Base-by-base conservation (phyloP, 2,113 vertebrate species). In the Xenopus borealis region DNA sequence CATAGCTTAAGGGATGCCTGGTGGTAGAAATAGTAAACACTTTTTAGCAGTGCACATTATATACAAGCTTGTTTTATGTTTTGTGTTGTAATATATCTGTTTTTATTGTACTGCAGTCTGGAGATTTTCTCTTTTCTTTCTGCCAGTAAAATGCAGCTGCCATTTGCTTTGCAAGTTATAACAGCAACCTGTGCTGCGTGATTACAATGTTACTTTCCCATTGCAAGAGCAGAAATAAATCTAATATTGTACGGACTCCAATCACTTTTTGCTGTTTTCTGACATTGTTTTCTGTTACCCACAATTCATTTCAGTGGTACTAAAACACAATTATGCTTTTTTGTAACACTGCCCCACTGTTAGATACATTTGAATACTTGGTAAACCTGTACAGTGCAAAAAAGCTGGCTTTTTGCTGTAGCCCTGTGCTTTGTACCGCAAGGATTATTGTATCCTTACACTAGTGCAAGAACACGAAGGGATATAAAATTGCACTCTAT, bases 31-130 rank as follows among this genome's bases (percentile, higher is more conserved):
- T 62, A 69, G 62, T 46, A 33, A 20, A 69, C 44, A 53, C 33
- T 40, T 44, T 67, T 63, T 62, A 62, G n/a, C 47, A n/a, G 69
- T 76, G 45, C 66, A 53, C 58, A 63, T 53, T 69, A 69, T 69
- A 66, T 69, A 69, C 59, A 53, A 61, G 27, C 58, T 72, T 69
- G 66, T 62, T 76, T 69, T 69, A 62, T 52, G 47, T 20, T 45
- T 62, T 76, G 66, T 76, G 58, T 45, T 44, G 58, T 69, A 69
- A 69, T 76, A 76, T 62, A 63, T 76, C 68, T 44, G 58, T 69
- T 76, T 76, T 76, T 69, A 69, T 76, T 62, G 69, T 46, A 3
- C 30, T 10, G 27, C 57, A 69, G 73, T 63, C 73, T 62, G 66
- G 57, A 62, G 66, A 14, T 76, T 74, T 63, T 76, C 58, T 40